Evolutionary conservation across 2,113 vertebrate genomes (phyloP), one percentile per base, ranked within the genome.

Genomic region (Pituophis catenifer): DNA sequence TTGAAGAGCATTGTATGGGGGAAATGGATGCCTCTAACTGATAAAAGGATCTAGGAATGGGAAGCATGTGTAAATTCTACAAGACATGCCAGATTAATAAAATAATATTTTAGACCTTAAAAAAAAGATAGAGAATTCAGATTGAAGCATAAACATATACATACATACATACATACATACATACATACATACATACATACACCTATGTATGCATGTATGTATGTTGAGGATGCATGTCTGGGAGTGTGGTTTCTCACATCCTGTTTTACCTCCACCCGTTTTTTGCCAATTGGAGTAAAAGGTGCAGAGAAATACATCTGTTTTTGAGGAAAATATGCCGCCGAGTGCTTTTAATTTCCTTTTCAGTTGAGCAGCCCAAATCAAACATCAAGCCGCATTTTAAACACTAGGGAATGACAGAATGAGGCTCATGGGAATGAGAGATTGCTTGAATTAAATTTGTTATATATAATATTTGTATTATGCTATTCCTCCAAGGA

Each of bases 301-400:
- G 7, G 5, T 86, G 81, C 15, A 91, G 23, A 55, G 10, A 62
- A 13, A 50, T 81, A n/a, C 17, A 75, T 75, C 53, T 89, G n/a
- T 55, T 29, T 92, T 26, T 57, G 52, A 92, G 44, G 9, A 33
- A 65, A 62, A 54, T 92, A 52, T 75, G n/a, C 62, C 55, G 6
- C 44, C 81, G 87, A 26, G 62, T 92, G 53, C 89, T 92, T n/a
- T 92, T 75, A 92, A 88, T 92, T 92, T 70, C 24, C 29, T 92
- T 92, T 92, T 92, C 38, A 89, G 52, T 89, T 54, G 52, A 75
- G 52, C 87, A 92, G n/a, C 58, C 58, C 91, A 62, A 89, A 92
- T 24, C 29, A 88, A 92, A 92, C 52, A 89, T 89, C 62, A 89
- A 81, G n/a, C 23, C 23, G 52, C 52, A 48, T 89, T 75, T 92